Base-by-base conservation (phyloP, 1,140 invertebrate genomes). In the Uloborus diversus region DNA sequence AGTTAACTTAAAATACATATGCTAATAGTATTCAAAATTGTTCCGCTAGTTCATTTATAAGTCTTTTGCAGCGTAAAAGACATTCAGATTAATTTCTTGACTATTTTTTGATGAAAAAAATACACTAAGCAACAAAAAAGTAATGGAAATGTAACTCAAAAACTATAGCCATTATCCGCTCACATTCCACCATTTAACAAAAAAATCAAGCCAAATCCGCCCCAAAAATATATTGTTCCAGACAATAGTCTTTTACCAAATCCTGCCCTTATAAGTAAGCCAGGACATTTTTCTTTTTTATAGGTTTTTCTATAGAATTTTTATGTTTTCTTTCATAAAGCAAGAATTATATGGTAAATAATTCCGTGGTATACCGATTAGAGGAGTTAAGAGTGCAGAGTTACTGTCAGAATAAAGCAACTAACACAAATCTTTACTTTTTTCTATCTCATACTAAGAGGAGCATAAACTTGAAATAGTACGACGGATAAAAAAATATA, bases 291-390 rank as follows among this genome's bases (percentile, higher is more conserved):
- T 28, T 59, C 17, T 23, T 59, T 25, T 59, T 30, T 59, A 30
- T 59, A 28, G 32, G 25, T 59, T 59, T 59, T 59, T 59, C 14
- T 59, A 13, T 23, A 20, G 51, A 17, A 53, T n/a, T 17, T 42
- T 42, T 42, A 13, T 9, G 37, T 42, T 42, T 28, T 30, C 25
- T 28, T 23, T 59, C 56, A 59, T 59, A 59, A 59, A 30, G 25
- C 28, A 28, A 59, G 25, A 28, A 59, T 59, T 59, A n/a, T n/a
- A 59, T 59, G 56, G 56, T 59, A 59, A 59, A 59, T 59, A 30
- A 59, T 59, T 59, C 56, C n/a, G 4, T 13, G 56, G 25, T 28
- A 17, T 28, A 14, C 25, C 56, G 56, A 59, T 59, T 59, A 59
- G 56, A 59, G 32, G 27, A 13, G 25, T 23, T 59, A 25, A n/a